Base-by-base conservation (phyloP, 2,888 invertebrate genomes). In the Coecobrya sp. region DNA sequence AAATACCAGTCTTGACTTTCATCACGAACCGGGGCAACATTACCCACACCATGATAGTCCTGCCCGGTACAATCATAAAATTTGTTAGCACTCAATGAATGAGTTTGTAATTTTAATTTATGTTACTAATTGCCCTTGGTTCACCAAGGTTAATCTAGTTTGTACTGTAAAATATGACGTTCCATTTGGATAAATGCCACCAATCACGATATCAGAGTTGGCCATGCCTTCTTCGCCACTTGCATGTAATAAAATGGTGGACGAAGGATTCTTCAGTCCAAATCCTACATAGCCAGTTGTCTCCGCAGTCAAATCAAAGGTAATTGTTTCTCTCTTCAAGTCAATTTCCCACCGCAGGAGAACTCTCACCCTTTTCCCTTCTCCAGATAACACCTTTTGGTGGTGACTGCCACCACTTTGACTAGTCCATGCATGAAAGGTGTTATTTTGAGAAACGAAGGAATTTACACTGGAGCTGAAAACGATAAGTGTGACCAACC, bases 221-320 rank as follows among this genome's bases (percentile, higher is more conserved):
- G 30, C 70, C 94, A 93, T 94, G 13, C 93, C 94, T 11, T 93
- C 93, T 45, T 68, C 84, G 55, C 84, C 87, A 25, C 79, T 11
- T 76, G 16, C 11, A 13, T 13, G 1, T 25, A 22, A 68, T 68
- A 30, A 13, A n/a, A n/a, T n/a, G n/a, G n/a, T n/a, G 13, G 36
- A 68, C 1, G 30, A 68, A 68, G 68, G 68, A 13, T 30, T 68
- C 36, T 68, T 90, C 49, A 94, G 76, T 13, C 94, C 94, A 88
- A 94, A 93, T 55, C 93, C 94, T 19, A 94, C 90, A 85, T 91
- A 94, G 5, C 94, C 94, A 19, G 68, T 91, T 81, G 94, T 94
- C 30, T 89, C 76, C 11, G 85, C 92, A 36, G 82, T 93, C 76
- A 94, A 88, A 25, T 94, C 93, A 30, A 94, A 93, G 10, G 82